Evolutionary conservation across 2,888 invertebrate species (phyloP), one percentile per base, ranked within the genome.

Genomic region (Apamea anceps): DNA sequence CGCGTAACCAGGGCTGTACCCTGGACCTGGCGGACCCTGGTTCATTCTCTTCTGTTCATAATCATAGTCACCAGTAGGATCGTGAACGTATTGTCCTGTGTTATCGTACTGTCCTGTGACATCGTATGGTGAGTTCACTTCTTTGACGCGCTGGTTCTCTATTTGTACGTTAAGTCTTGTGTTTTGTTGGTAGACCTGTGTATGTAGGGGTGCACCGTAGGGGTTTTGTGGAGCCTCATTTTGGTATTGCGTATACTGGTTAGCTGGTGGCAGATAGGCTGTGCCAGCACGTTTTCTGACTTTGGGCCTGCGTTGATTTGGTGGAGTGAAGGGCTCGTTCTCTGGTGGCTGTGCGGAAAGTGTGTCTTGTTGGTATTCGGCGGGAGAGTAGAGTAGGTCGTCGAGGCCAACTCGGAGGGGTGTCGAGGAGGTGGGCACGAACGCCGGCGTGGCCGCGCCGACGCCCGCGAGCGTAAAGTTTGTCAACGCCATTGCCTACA

Each of bases 21-120:
- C 92, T 12, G 93, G 93, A 48, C 88, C 90, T 45, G 92, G 92
- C 18, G 91, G 91, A 67, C 92, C 94, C 74, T 92, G 92, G 73
- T 94, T 94, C 85, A 93, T 84, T 83, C 95, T 93, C 82, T 94
- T 95, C 81, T 96, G 96, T 77, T 96, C 96, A 71, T 96, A 97
- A 90, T 96, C 97, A 77, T 97, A 97, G 89, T 97, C 97, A 70
- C 97, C 97, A 32, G 93, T 94, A 25, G 97, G 95, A 87, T 97
- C 97, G 85, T 97, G 96, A 67, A 96, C 87, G 80, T 97, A 97
- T 82, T 96, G 96, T 54, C 97, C 97, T 2, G 93, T 94, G 80
- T 95, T 96, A 80, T 96, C 96, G 80, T 97, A 97, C 81, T 96
- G 96, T 57, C 97, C 97, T 2, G 93, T 92, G 78, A 95, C 96